phyloP scores from a whole-genome alignment of 2,888 invertebrate genomes.

The Bruchidius siliquastri region DNA sequence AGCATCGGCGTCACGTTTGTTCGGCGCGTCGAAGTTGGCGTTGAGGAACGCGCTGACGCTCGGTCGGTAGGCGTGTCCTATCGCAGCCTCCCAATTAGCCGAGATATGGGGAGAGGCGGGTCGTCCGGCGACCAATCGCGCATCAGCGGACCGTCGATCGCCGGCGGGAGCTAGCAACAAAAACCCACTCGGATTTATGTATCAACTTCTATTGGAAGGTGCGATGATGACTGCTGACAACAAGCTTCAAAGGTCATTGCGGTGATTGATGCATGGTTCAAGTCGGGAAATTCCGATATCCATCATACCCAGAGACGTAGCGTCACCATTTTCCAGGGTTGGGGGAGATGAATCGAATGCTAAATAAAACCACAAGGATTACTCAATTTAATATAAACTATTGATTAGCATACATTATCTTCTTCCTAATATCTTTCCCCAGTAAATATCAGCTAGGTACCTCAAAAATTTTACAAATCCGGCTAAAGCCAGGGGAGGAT shows the following conservation, averaged over 20 bases:
- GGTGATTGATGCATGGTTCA: not conserved
- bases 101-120: slow-evolving; percentile 33
- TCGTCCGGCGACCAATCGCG: slow-evolving; percentile 31
- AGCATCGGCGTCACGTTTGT: too few species aligned
- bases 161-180: not conserved
- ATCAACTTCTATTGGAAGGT: not conserved
- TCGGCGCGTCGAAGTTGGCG: not conserved
- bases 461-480: too few species aligned
- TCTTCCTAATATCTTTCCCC: too few species aligned
- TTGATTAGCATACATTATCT: too few species aligned
- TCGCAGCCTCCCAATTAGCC: slow-evolving; percentile 39
- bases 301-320: too few species aligned
- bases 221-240: not conserved
- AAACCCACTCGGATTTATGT: not conserved
- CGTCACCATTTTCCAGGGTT: too few species aligned
- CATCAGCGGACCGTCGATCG: slow-evolving; percentile 1
- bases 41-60: not conserved
- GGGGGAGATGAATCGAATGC: too few species aligned
- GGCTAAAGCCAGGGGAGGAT: too few species aligned
- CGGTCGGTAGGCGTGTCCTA: slow-evolving; percentile 30
- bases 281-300: too few species aligned
- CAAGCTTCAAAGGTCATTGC: not conserved
- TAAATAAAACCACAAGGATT: too few species aligned
- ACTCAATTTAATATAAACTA: too few species aligned
- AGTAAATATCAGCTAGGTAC: too few species aligned